Conservation (phyloP, 1,140 invertebrate species). For the Drosophila carrolli region DNA sequence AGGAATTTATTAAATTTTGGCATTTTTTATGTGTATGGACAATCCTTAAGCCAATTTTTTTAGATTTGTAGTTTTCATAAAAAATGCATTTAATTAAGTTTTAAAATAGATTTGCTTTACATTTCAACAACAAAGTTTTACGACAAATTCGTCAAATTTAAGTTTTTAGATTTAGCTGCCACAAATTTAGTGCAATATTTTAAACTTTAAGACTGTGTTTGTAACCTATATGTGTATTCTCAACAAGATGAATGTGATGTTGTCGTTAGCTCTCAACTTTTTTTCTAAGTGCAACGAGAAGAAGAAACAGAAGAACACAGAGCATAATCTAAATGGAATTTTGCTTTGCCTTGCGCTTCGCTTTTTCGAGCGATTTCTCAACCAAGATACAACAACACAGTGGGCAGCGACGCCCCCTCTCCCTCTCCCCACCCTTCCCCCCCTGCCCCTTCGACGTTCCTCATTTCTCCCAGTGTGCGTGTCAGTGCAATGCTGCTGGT, state of each 20-base stretch:
- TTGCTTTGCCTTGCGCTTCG: constrained; percentile 60
- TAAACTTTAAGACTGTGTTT: neutral
- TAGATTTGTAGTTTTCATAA: too few species aligned
- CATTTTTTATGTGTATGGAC: too few species aligned
- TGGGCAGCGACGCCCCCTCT: constrained; percentile 18
- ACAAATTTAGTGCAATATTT: too few species aligned
- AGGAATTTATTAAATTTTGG: too few species aligned
- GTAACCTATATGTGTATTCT: neutral
- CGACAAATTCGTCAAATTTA: too few species aligned
- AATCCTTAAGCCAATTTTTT: too few species aligned
- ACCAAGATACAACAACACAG: constrained; percentile 52
- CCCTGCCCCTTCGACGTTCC: neutral
- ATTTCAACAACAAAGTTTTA: too few species aligned
- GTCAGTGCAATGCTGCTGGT: constrained; percentile 14
- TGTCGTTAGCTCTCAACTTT: neutral
- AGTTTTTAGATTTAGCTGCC: too few species aligned
- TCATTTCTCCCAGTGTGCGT: constrained; percentile 43
- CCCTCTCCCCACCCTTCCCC: neutral
- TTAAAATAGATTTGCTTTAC: too few species aligned
- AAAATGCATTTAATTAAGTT: too few species aligned
- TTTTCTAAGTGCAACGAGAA: constrained; percentile 14
- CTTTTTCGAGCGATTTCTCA: constrained; percentile 71
- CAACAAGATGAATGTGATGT: neutral
- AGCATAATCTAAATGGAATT: constrained; percentile 77
- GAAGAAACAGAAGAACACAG: constrained; percentile 28